phyloP scores from a whole-genome alignment of 2,113 vertebrate species.

The Hydrolagus affinis region DNA sequence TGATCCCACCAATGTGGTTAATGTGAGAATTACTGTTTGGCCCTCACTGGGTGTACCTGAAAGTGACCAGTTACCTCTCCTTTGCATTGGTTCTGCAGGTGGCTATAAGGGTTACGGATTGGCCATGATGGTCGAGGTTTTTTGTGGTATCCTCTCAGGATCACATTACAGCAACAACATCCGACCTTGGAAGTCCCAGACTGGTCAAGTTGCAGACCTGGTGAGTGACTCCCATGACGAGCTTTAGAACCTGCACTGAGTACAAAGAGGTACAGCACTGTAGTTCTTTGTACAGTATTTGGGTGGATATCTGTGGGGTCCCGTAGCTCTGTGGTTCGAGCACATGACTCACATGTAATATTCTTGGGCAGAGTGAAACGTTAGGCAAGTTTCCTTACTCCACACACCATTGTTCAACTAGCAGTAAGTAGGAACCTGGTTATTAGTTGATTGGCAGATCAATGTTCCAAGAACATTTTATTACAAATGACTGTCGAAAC shows the following conservation, averaged over 20 bases:
- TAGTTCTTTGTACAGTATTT: slow-evolving; percentile 26
- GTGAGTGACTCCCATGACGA: slow-evolving; percentile 39
- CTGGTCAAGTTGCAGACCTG: slow-evolving; percentile 52
- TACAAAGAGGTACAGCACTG: neutral
- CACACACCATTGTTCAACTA: too few relatives aligned
- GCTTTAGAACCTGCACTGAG: neutral
- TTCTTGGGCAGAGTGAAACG: too few relatives aligned
- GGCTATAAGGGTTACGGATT: slow-evolving; percentile 63
- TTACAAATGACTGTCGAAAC: too few relatives aligned
- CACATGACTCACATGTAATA: too few relatives aligned
- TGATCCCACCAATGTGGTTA: too few relatives aligned
- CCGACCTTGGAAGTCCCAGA: slow-evolving; percentile 56
- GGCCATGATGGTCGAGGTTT: slow-evolving; percentile 62
- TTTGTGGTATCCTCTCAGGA: slow-evolving; percentile 59
- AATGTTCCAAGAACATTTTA: too few relatives aligned
- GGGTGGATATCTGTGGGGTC: neutral
- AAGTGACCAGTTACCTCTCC: neutral
- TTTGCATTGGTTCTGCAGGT: slow-evolving; percentile 40
- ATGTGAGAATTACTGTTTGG: too few relatives aligned
- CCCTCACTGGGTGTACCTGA: neutral
- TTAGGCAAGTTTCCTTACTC: too few relatives aligned
- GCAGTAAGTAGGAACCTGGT: too few relatives aligned
- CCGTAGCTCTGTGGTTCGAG: too few relatives aligned
- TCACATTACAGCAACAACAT: slow-evolving; percentile 53
- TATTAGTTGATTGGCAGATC: too few relatives aligned